Evolutionary conservation across 2,797 vertebrate species (phyloP).

Genomic region (Trematomus bernacchii): DNA sequence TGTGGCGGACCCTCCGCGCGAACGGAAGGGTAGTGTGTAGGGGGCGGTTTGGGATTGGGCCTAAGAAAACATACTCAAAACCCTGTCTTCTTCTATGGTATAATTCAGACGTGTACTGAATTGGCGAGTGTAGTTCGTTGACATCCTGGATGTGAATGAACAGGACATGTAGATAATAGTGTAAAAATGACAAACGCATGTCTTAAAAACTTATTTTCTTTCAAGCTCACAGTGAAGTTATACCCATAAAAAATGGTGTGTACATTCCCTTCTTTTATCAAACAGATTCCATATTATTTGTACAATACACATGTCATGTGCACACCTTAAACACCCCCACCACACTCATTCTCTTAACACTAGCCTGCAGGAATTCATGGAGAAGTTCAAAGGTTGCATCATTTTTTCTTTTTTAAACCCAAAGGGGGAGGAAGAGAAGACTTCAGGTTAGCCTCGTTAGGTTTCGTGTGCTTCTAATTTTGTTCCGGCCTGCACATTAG

Average conservation of each 20-base stretch:
- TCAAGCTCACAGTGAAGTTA: no score
- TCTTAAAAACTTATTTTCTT: no score
- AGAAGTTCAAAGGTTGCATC: conserved; percentile 73
- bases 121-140: conserved; percentile 5
- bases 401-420: conserved; percentile 31
- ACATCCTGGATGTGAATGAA: conserved; percentile 6
- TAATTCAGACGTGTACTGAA: background rate
- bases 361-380: conserved; percentile 71
- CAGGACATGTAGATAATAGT: conserved; percentile 2
- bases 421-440: conserved; percentile 53
- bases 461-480: conserved; percentile 75
- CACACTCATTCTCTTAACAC: conserved; percentile 33
- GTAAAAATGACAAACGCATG: background rate
- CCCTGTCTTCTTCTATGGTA: background rate
- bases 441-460: conserved; percentile 60
- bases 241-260: background rate
- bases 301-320: conserved; percentile 19
- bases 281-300: conserved; percentile 14
- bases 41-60: no score
- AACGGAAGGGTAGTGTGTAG: no score
- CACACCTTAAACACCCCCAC: conserved; percentile 33
- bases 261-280: background rate
- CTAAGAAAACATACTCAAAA: background rate
- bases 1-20: no score
- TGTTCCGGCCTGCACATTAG: conserved; percentile 66